phyloP scores from a whole-genome alignment of 2,797 vertebrate genomes.

The Poliocrania exsul region DNA sequence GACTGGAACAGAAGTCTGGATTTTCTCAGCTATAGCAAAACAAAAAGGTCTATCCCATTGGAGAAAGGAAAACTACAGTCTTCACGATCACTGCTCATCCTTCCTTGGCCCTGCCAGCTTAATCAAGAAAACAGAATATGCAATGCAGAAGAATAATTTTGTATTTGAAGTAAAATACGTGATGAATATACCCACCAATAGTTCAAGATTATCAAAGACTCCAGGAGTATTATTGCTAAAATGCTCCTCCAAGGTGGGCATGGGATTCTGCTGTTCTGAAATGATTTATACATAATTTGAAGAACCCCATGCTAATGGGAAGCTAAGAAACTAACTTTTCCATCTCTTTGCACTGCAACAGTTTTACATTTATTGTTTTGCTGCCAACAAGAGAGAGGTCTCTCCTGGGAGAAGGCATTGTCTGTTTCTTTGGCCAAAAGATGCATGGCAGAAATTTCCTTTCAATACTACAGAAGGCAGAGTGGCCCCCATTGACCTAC shows the following conservation, averaged over 20 bases:
- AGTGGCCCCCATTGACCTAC: background rate
- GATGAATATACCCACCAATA: background rate
- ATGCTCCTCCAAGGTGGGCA: accelerated
- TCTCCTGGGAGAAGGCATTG: background rate
- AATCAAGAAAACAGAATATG: background rate
- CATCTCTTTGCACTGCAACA: background rate
- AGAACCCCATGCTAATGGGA: background rate
- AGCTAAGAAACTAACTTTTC: background rate
- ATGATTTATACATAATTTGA: background rate
- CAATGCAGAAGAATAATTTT: background rate
- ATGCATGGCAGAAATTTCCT: background rate
- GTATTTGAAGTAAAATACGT: background rate
- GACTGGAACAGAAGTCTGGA: background rate
- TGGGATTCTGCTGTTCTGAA: background rate
- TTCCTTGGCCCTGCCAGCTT: background rate
- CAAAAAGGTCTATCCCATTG: background rate
- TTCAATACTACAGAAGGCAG: background rate
- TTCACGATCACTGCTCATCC: background rate
- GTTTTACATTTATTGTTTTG: background rate
- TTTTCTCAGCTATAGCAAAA: background rate
- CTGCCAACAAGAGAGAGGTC: background rate
- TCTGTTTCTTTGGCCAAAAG: background rate
- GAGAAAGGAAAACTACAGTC: background rate
- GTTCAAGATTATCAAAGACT: background rate
- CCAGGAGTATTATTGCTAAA: background rate